Evolutionary conservation across 2,888 invertebrate genomes (phyloP).

Genomic region (Eupithecia pulchellata): DNA sequence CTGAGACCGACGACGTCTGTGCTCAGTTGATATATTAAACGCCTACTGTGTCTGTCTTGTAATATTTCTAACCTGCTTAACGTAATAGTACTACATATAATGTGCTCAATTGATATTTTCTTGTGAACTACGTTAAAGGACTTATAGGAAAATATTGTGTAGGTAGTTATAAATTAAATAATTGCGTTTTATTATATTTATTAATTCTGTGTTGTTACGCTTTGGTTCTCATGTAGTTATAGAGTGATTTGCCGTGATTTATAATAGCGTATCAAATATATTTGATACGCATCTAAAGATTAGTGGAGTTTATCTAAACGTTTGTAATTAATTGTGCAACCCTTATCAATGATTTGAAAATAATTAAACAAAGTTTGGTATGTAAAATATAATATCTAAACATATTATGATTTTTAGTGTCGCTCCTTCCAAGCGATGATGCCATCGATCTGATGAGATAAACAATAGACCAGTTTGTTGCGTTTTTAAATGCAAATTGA

Average conservation of each 20-base stretch:
- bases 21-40: slow-evolving; percentile 23
- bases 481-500: slow-evolving; percentile 34
- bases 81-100: no score
- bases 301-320: neutral
- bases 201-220: neutral
- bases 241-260: neutral
- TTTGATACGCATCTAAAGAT: no score
- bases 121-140: slow-evolving; percentile 1
- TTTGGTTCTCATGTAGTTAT: neutral
- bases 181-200: neutral
- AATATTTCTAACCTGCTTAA: neutral
- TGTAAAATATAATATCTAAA: no score
- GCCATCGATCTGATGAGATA: slow-evolving; percentile 17
- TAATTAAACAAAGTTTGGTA: neutral
- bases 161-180: neutral
- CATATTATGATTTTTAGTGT: no score
- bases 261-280: neutral
- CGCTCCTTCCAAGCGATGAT: neutral
- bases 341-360: neutral
- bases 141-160: neutral
- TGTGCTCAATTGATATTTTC: neutral
- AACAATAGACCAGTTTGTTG: slow-evolving; percentile 16
- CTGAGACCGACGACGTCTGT: slow-evolving; percentile 27
- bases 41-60: neutral
- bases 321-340: neutral